Conservation (phyloP, 1,140 invertebrate species). For the Drosophila obscura region DNA sequence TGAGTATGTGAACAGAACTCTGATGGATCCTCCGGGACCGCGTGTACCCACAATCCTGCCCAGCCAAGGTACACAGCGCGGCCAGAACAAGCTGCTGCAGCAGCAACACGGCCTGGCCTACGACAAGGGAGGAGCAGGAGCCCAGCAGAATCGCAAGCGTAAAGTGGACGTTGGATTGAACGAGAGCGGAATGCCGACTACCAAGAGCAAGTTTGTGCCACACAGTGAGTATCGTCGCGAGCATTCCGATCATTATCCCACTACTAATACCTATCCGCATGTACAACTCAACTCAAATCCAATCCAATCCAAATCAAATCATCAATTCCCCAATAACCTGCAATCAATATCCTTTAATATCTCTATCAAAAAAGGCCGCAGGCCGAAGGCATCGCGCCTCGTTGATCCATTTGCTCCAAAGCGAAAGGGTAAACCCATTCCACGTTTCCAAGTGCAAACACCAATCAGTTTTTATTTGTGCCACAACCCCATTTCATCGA, state of each 20-base stretch:
- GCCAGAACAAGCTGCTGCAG: slow-evolving; percentile 44
- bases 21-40: slow-evolving; percentile 86
- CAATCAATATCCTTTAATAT: slow-evolving; percentile 10
- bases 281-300: slow-evolving; percentile 7
- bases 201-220: slow-evolving; percentile 64
- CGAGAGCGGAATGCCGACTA: slow-evolving; percentile 12
- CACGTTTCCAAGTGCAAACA: neutral
- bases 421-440: slow-evolving; percentile 74
- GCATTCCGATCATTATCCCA: neutral
- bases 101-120: slow-evolving; percentile 56
- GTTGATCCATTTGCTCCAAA: slow-evolving; percentile 80
- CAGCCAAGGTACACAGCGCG: slow-evolving; percentile 6
- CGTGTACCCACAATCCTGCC: slow-evolving; percentile 83
- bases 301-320: neutral
- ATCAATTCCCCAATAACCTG: neutral
- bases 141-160: slow-evolving; percentile 53
- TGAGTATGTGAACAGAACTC: slow-evolving; percentile 86
- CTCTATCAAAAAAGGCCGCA: slow-evolving; percentile 28
- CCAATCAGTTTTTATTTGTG: neutral
- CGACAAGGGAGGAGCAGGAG: slow-evolving; percentile 37
- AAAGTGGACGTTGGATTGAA: slow-evolving; percentile 44
- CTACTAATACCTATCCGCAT: slow-evolving; percentile 25
- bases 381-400: slow-evolving; percentile 64
- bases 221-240: slow-evolving; percentile 50
- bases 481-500: slow-evolving; percentile 54